Evolutionary conservation across 2,888 invertebrate species (phyloP), one percentile per base, ranked within the genome.

Genomic region (Tinea pellionella): DNA sequence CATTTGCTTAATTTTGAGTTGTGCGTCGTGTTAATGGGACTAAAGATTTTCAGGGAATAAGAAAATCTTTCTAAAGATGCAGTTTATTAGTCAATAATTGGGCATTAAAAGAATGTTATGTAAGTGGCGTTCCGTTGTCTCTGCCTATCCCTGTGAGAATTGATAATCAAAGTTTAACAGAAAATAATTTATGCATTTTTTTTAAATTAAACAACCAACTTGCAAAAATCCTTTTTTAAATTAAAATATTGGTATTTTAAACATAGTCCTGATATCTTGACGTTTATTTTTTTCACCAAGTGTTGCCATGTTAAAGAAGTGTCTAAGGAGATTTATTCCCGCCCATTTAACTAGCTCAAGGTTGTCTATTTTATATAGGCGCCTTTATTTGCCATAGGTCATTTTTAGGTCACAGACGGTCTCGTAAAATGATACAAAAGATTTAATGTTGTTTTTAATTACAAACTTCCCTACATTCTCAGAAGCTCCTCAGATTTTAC

Each of bases 301-400:
- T 77, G 78, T 77, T 77, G 76, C 79, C 79, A 76, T 47, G 47
- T 15, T n/a, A n/a, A 47, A 72, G 79, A 24, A 75, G 75, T 74
- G 72, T 69, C 70, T 70, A 67, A 67, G 41, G 68, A 70, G 75
- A 80, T 75, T 75, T 67, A 74, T 72, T 78, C 78, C 80, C 77
- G 77, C 75, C 71, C 70, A 74, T 74, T 76, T 70, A 85, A 83
- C 82, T 87, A 85, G 85, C 80, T 81, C 86, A 87, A 87, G 86
- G 86, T 74, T 77, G 67, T 68, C 64, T 62, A 64, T 65, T 70
- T 72, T 82, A 80, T 84, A 85, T 83, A 80, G 74, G 69, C 66
- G 68, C 76, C 81, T 75, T 81, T 80, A 80, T 80, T 77, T 68
- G 73, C 69, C 66, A 75, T 78, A 80, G 84, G 85, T 83, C 83